phyloP scores from a whole-genome alignment of 2,888 invertebrate genomes.

The Apamea sordens region DNA sequence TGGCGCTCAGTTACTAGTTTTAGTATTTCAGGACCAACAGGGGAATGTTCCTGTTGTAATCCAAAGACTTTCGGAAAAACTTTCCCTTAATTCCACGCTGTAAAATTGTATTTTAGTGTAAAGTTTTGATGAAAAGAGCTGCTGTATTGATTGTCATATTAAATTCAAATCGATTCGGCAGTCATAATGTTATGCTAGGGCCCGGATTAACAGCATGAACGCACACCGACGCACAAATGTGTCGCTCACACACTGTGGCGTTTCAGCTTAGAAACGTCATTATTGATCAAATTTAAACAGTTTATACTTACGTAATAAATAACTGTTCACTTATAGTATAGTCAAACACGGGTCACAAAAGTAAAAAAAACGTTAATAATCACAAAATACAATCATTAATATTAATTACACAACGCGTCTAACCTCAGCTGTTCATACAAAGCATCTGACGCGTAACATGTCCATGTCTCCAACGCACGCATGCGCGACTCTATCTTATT shows the following conservation, averaged over 20 bases:
- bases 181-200: background rate
- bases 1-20: too few species aligned
- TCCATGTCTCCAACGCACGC: background rate
- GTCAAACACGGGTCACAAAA: background rate
- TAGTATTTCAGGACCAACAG: too few species aligned
- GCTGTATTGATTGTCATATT: background rate
- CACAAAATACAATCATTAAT: background rate
- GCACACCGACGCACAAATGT: background rate
- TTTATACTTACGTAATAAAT: background rate
- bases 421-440: background rate
- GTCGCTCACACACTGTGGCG: background rate
- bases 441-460: background rate
- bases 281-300: background rate
- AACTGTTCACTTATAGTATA: background rate
- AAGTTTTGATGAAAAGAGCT: background rate
- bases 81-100: background rate
- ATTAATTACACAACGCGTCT: background rate
- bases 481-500: background rate
- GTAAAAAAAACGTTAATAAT: background rate
- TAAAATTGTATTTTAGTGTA: background rate
- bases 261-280: constrained; percentile 1
- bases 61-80: background rate
- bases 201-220: background rate
- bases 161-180: background rate
- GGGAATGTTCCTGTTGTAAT: background rate